Evolutionary conservation across 53 echinoderm and acorn worm genomes (phyloP).

Genomic region (Crossaster papposus): DNA sequence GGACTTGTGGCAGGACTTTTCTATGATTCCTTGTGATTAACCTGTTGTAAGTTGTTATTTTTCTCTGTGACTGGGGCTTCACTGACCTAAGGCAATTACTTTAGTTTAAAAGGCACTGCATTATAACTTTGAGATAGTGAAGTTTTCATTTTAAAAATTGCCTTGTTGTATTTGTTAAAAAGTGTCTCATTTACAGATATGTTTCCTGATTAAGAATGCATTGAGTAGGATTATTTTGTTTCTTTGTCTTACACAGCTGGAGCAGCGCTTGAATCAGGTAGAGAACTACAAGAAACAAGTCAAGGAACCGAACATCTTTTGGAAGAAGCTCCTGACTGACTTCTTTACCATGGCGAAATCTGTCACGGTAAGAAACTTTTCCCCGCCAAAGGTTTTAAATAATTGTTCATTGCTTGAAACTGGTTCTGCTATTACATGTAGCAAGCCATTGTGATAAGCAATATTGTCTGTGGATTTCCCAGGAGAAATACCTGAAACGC

Average conservation of each 20-base stretch:
- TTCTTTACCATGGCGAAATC: conserved; percentile 66
- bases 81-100: not conserved
- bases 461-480: too few relatives aligned
- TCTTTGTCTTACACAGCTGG: conserved; percentile 62
- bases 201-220: not conserved
- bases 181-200: not conserved
- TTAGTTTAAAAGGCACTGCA: too few relatives aligned
- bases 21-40: too few relatives aligned
- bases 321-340: conserved; percentile 71
- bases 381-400: not conserved
- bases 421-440: not conserved
- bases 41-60: too few relatives aligned
- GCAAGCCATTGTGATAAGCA: not conserved
- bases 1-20: too few relatives aligned
- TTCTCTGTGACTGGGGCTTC: too few relatives aligned
- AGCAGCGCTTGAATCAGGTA: conserved; percentile 83
- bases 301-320: conserved; percentile 70
- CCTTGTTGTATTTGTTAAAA: not conserved
- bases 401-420: not conserved
- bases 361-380: conserved; percentile 83
- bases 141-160: too few relatives aligned
- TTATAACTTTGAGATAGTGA: too few relatives aligned
- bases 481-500: too few relatives aligned
- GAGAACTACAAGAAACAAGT: conserved; percentile 80
- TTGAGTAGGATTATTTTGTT: not conserved